Base-by-base conservation (phyloP, 2,113 vertebrate species). In the Zosterops hypoxanthus region DNA sequence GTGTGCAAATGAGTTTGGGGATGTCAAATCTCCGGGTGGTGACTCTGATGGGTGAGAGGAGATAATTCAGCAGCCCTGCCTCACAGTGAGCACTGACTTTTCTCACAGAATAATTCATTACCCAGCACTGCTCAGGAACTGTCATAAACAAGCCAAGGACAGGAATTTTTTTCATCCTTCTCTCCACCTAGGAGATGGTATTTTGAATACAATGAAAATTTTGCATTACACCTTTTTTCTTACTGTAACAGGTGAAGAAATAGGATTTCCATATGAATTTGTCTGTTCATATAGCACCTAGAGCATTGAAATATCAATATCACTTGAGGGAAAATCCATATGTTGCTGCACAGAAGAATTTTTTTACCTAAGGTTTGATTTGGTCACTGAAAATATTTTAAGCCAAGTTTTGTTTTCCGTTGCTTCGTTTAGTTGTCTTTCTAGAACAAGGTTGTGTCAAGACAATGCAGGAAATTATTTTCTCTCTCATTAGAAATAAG, bases 41-140 rank as follows among this genome's bases (percentile, higher is more conserved):
- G 75, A 9, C 33, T 26, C 69, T 55, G 86, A 49, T 41, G 93
- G 90, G 76, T 88, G 85, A 92, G 91, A 94, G 83, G 52, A 91
- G 73, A 89, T 73, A 86, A 95, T 80, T 70, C 29, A 36, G 64
- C 69, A 93, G 52, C 63, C 23, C 53, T 86, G 76, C 34, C 63
- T 75, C 5, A 5, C 52, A n/a, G 44, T 2, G 41, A 85, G 46
- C 41, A 42, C 57, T 64, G 85, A 56, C 49, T 78, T 61, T 59
- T 57, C 59, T 41, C 41, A 26, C 20, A 28, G 59, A 84, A 82
- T 87, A 65, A 87, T 79, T 92, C 19, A 90, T 86, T 76, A 63
- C 12, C 57, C 64, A 64, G 23, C 12, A 3, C 59, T 79, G 69
- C 31, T 86, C 57, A 52, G 50, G 36, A 47, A 65, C 57, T 66